Conservation (phyloP, 2,113 vertebrate genomes). For the Cynopterus brachyotis region DNA sequence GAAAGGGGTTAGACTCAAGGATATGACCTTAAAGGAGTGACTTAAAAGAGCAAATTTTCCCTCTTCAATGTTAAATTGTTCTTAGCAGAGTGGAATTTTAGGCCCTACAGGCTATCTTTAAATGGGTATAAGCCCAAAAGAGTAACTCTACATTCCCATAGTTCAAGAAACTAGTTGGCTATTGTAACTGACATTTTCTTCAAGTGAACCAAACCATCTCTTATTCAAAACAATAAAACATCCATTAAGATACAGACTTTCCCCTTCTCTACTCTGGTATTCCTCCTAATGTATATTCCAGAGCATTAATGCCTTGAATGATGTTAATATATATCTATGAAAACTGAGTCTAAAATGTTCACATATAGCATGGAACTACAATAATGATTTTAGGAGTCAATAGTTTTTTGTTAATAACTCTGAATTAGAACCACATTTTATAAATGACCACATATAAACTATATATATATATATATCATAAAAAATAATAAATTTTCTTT, state of each 20-base stretch:
- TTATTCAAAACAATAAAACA: slow-evolving; percentile 20
- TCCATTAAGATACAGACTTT: not conserved
- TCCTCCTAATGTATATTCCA: not conserved
- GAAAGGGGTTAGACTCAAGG: not conserved
- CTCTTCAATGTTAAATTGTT: not conserved
- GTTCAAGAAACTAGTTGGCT: not conserved
- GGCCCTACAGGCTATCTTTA: not conserved
- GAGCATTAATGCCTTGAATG: not conserved
- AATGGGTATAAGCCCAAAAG: not conserved
- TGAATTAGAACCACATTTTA: slow-evolving; percentile 26
- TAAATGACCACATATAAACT: not conserved
- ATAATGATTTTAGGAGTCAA: not conserved
- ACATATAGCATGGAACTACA: not conserved
- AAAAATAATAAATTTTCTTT: not conserved
- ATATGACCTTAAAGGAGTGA: not conserved
- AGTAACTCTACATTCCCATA: not conserved
- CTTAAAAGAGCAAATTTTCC: not conserved
- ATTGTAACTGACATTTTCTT: not conserved
- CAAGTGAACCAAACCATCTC: not conserved
- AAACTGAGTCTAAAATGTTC: not conserved
- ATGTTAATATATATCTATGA: not conserved
- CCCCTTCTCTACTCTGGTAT: not conserved
- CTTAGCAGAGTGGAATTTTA: not conserved
- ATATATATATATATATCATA: not conserved
- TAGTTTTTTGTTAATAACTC: not conserved